Base-by-base conservation (phyloP, 2,888 invertebrate species). In the Stratiomys singularior region DNA sequence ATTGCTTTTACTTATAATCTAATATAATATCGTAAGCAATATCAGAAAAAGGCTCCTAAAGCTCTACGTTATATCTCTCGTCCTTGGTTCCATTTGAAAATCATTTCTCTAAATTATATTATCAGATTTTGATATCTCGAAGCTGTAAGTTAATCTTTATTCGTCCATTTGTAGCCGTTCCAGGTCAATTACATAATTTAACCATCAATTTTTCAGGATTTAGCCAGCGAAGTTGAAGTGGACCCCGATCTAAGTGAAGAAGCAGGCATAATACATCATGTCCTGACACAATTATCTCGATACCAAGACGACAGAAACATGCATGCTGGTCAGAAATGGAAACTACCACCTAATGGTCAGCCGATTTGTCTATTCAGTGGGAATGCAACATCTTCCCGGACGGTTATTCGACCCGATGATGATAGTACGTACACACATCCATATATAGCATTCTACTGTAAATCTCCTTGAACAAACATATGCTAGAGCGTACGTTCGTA, bases 181-280 rank as follows among this genome's bases (percentile, higher is more conserved):
- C 9, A 5, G 37, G 5, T 37, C 37, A 37, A 37, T 37, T 37
- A 5, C 3, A 37, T 9, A 3, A 5, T 37, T 37, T 37, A 37
- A 37, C 9, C 37, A 37, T 37, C 37, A 5, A n/a, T 44, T 28
- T 23, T 69, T 30, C 76, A 92, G 90, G 94, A 94, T 82, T 85
- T 95, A 78, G 91, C 91, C 27, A 90, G 90, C 46, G 91, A 92
- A 83, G 90, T 94, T 67, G 91, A 93, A 82, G 90, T 91, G 37
- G 94, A 94, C 85, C 88, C 89, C 37, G 89, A 90, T 58, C 85
- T 92, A 28, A 90, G 91, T 81, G 92, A 92, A 84, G 93, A 93
- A 85, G 90, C 92, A 0, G 89, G 91, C 80, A 88, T 93, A 76
- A 91, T 94, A 88, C 90, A 92, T 81, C 90, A 91, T 82, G 91